Base-by-base conservation (phyloP, 1,140 invertebrate genomes). In the Bicyclus anynana region DNA sequence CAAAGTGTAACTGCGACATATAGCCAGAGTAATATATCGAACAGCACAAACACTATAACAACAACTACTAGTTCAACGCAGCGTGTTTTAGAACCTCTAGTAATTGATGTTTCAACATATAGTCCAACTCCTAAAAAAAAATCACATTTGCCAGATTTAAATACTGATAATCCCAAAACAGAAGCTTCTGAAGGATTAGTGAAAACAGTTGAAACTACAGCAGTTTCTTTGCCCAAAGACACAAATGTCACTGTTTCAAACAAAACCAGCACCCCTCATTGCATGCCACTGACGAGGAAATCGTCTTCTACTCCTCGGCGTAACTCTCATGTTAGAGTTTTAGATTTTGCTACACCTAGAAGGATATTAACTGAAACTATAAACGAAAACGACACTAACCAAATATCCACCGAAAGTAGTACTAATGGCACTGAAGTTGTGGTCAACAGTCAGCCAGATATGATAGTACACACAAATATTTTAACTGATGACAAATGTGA, bases 291-390 rank as follows among this genome's bases (percentile, higher is more conserved):
- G 6, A 44, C 64, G 21, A 78, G 76, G 53, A 86, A 83, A 54
- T 84, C 85, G 0, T 85, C 80, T 1, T 88, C 85, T 4, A 88
- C 85, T 23, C 85, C 85, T 9, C 71, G 85, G 13, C 67, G 85
- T 17, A 74, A 71, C 13, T 80, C 83, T 3, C 83, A 88, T 59
- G 66, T 86, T 21, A 72, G 85, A 59, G 81, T 86, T 14, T 72
- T 88, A 67, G 82, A 88, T 67, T 88, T 88, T 48, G 72, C 79
- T 16, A 86, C 83, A 27, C 84, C 82, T 2, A 69, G 81, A 67
- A 69, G 83, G 62, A 82, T 85, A 53, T 65, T 85, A 60, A 67
- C 78, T 51, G 80, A 83, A 67, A 72, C 65, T 6, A 72, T 74
- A 42, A 67, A 61, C 51, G 79, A 85, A 67, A 59, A 67, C 53